Base-by-base conservation (phyloP, 2,888 invertebrate species). In the Leptinotarsa juncta region DNA sequence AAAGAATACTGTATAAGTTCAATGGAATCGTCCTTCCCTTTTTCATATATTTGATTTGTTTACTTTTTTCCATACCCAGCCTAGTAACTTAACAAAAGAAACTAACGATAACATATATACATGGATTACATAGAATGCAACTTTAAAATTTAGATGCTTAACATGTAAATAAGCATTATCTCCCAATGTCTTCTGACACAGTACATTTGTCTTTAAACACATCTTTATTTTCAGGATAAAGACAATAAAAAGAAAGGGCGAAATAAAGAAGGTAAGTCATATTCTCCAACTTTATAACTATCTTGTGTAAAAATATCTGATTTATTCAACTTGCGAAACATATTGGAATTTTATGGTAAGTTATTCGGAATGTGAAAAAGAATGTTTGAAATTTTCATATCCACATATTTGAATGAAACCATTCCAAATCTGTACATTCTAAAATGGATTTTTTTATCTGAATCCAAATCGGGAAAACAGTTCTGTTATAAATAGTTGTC, bases 221-320 rank as follows among this genome's bases (percentile, higher is more conserved):
- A 77, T 82, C 73, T 83, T 85, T 84, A 80, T 84, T 87, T 92
- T 80, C 92, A 95, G 95, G 95, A 95, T 83, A 95, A 95, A 88
- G 95, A 95, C 84, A 92, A 91, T 76, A 95, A 95, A 89, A 95
- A 95, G 90, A 96, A 95, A 88, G 94, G 93, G 84, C 92, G 94
- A 88, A 95, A 95, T 87, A 96, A 96, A 91, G 96, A 96, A 94
- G 96, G 96, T 96, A 90, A 90, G 91, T 89, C 82, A 79, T 73
- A 73, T 76, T 75, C 74, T 81, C 78, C 74, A 71, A 74, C 68
- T 66, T 77, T 76, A 73, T 76, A 78, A 79, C 67, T 68, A 75
- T 69, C 77, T 81, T 76, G 78, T 80, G 79, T 80, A 80, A 81
- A 81, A 81, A 83, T 83, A 83, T 81, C 79, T 78, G 82, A 75